Percentiles rank a stretch among this genome's conserved stretches.
phyloP scores from a whole-genome alignment of 2,888 invertebrate genomes.

The Eustalomyia histrio region DNA sequence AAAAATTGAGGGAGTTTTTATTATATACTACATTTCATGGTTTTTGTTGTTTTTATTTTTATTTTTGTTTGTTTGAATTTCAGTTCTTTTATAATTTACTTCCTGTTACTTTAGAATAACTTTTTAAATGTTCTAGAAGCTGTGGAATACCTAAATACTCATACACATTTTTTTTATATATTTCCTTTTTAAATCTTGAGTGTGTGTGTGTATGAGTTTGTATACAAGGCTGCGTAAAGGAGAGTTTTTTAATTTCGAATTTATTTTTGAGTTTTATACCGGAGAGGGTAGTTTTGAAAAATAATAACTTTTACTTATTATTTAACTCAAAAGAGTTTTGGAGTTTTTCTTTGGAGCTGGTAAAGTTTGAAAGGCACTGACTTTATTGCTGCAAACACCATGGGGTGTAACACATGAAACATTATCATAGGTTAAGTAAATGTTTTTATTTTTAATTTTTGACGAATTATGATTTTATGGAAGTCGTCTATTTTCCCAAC shows the following conservation, averaged over 20 bases:
- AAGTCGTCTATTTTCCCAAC: too few species aligned
- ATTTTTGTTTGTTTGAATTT: constrained; percentile 8
- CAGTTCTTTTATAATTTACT: constrained; percentile 53
- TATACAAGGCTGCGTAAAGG: background rate
- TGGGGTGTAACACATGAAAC: too few species aligned
- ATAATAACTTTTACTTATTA: background rate
- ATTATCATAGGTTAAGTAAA: too few species aligned
- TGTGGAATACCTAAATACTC: constrained; percentile 6
- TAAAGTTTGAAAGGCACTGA: constrained; percentile 1
- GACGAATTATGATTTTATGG: too few species aligned
- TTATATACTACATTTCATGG: constrained; percentile 23
- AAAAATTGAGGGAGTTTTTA: constrained; percentile 37
- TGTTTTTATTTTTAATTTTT: too few species aligned
- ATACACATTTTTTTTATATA: background rate
- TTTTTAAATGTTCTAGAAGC: constrained; percentile 25
- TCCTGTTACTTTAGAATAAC: constrained; percentile 47
- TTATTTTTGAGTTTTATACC: constrained; percentile 17
- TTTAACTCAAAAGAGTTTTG: constrained; percentile 1
- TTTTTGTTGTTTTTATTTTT: constrained; percentile 27
- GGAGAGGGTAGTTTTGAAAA: constrained; percentile 29
- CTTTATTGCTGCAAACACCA: background rate
- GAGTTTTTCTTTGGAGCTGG: background rate
- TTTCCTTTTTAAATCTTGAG: background rate
- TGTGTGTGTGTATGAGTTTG: background rate
- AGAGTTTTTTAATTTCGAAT: constrained; percentile 36